Percentiles rank a stretch among this genome's conserved stretches.
phyloP scores from a whole-genome alignment of 2,113 vertebrate species.

The Gadus chalcogrammus region DNA sequence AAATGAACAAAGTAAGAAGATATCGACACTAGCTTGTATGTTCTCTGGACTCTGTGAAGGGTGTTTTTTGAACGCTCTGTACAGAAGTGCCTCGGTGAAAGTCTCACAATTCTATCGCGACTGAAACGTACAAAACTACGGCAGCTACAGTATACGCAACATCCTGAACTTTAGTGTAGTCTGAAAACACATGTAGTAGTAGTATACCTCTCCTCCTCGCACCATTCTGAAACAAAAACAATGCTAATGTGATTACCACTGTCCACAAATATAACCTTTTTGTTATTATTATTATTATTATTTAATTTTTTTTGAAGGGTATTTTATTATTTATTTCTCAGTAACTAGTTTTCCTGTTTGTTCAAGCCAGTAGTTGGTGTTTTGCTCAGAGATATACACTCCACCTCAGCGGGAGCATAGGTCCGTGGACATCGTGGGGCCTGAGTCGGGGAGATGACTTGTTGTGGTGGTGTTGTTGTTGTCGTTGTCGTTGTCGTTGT shows the following conservation, averaged over 20 bases:
- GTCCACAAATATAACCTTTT: conserved; percentile 90
- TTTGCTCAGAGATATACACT: conserved; percentile 71
- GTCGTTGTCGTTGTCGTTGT: conserved; percentile 11
- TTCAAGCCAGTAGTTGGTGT: conserved; percentile 73
- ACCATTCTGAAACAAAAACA: conserved; percentile 84
- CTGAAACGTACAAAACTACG: conserved; percentile 99
- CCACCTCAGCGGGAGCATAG: conserved; percentile 46
- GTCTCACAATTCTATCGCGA: conserved; percentile 96
- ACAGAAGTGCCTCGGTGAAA: conserved; percentile 98
- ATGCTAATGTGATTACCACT: conserved; percentile 79
- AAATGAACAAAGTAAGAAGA: conserved; percentile 84
- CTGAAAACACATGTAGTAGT: conserved; percentile 87
- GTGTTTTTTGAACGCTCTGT: conserved; percentile 89
- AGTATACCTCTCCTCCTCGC: conserved; percentile 72
- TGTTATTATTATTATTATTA: conserved; percentile 61
- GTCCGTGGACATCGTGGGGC: conserved; percentile 74
- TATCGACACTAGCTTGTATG: conserved; percentile 79
- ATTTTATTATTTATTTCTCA: conserved; percentile 41
- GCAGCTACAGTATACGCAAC: conserved; percentile 92
- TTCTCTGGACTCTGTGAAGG: conserved; percentile 87
- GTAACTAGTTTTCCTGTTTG: neutral
- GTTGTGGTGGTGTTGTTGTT: conserved; percentile 60
- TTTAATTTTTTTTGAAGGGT: conserved; percentile 39
- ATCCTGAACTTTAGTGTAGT: conserved; percentile 96
- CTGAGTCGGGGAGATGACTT: conserved; percentile 85